Conservation (phyloP, 2,797 vertebrate species). For the Enteromius afrohamiltoni region DNA sequence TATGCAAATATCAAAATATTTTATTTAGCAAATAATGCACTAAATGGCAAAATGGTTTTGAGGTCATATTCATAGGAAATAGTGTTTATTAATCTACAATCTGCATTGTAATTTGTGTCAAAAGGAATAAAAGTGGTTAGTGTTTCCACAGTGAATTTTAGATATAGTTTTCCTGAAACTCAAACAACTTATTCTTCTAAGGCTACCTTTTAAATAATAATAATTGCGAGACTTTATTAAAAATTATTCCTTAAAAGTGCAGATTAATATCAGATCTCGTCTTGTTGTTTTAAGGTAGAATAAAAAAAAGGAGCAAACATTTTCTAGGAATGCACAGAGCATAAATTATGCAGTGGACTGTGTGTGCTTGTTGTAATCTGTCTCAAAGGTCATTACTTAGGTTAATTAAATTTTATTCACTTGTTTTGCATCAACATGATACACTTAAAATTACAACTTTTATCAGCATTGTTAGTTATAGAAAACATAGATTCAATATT, state of each 20-base stretch:
- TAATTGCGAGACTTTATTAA: neutral
- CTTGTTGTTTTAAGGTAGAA: neutral
- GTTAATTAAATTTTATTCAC: neutral
- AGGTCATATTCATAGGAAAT: neutral
- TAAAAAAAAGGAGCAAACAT: neutral
- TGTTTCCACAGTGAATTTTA: neutral
- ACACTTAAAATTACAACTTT: neutral
- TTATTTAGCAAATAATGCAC: neutral
- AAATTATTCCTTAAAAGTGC: neutral
- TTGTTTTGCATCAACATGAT: conserved; percentile 10
- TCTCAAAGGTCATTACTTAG: conserved; percentile 13
- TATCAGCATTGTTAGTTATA: neutral
- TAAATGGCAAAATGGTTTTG: neutral
- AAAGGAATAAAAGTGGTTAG: neutral
- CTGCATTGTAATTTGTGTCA: neutral
- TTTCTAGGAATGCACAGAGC: neutral
- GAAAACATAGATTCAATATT: neutral
- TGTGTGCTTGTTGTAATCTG: neutral
- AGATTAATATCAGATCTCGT: neutral
- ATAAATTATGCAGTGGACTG: neutral
- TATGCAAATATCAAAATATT: neutral
- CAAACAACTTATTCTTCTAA: neutral
- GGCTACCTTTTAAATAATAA: neutral
- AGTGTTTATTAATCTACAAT: neutral
- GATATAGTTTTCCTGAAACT: neutral